Base-by-base conservation (phyloP, 2,113 vertebrate species). In the Cheilinus undulatus region DNA sequence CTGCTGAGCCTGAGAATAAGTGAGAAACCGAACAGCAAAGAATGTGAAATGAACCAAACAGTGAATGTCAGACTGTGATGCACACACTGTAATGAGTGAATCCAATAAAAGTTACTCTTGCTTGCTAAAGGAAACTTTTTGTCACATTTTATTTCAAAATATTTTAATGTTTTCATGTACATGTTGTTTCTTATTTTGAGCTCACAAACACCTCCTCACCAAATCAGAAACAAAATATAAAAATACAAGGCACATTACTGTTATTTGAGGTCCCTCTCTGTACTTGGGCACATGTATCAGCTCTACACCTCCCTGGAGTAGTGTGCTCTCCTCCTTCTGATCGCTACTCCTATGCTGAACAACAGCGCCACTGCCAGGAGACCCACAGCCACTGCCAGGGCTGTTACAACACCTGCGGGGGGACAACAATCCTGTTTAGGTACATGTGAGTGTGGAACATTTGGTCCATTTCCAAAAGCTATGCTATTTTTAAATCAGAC, bases 281-380 rank as follows among this genome's bases (percentile, higher is more conserved):
- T 53, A 24, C 62, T 73, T 64, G 63, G 66, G 22, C 60, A 63
- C 50, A 54, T 38, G 11, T n/a, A 27, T 54, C 73, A 70, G 53
- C 20, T n/a, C 78, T 81, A 92, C 66, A 89, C 87, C 46, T 80
- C 86, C 49, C 89, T 88, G 59, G 88, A 87, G 64, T 86, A 83
- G 30, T 61, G 76, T 2, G 69, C 42, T 69, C 77, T 54, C 64
- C 80, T 69, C 58, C 73, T 85, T 70, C 59, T 69, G 62, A 92
- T 26, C 1, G 77, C 64, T n/a, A 88, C 69, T n/a, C 63, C 88
- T 75, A 87, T 76, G 67, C 75, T 91, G 79, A 86, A 73, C 79
- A 93, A 78, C 84, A 93, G 87, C 49, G 88, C 91, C 88, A 91
- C 86, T 14, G 61, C 76, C 72, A 93, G 91, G 85, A 92, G 28